These are phyloP conservation scores for Drosophila monieri DNA, from an alignment of 2,888 invertebrate species.

Conservation along the genomic window DNA sequence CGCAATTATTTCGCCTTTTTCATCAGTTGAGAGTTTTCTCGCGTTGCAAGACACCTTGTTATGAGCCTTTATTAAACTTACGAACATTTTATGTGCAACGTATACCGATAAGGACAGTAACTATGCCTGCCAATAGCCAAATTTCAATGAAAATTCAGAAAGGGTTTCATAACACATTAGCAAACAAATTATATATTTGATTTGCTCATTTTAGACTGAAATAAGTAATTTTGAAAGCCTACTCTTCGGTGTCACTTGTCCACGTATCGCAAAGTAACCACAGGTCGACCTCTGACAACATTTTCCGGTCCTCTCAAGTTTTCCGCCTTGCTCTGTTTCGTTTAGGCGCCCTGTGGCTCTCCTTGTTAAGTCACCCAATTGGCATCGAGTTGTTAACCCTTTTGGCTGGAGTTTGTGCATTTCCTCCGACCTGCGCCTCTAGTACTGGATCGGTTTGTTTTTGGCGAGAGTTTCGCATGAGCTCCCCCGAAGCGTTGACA, in stretches of 20 bases:
- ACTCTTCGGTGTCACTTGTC: no score
- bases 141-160: no score
- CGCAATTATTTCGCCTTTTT: slow-evolving; percentile 66
- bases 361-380: slow-evolving; percentile 72
- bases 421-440: slow-evolving; percentile 8
- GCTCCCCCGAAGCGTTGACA: slow-evolving; percentile 81
- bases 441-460: slow-evolving; percentile 22
- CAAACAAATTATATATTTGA: no score
- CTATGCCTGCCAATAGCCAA: background rate
- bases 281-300: background rate
- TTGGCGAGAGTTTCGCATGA: slow-evolving; percentile 61
- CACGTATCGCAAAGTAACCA: background rate
- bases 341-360: slow-evolving; percentile 48
- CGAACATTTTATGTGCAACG: background rate
- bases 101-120: background rate
- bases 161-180: no score
- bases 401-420: slow-evolving; percentile 51
- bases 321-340: slow-evolving; percentile 28
- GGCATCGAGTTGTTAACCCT: slow-evolving; percentile 75
- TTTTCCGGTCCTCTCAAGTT: slow-evolving; percentile 19
- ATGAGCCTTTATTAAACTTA: slow-evolving; percentile 11
- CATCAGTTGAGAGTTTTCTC: slow-evolving; percentile 42
- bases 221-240: no score
- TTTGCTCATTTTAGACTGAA: no score
- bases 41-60: slow-evolving; percentile 53